Evolutionary conservation across 2,888 invertebrate species (phyloP).

Genomic region (Rhingia rostrata): DNA sequence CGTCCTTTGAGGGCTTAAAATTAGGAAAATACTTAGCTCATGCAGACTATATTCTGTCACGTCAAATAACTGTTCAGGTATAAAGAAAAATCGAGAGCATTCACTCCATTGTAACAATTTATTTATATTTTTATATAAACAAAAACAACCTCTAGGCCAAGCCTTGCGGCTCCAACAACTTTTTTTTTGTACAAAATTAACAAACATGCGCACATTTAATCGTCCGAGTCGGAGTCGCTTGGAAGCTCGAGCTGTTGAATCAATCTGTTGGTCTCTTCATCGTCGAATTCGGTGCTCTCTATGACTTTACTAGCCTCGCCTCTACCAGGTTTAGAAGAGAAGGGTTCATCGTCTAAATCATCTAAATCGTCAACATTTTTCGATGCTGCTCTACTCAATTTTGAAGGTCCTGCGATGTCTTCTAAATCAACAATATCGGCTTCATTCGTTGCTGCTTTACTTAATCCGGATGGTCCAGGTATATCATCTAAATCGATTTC

Average conservation of each 20-base stretch:
- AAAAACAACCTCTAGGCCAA: neutral
- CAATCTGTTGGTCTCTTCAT: slow-evolving; percentile 13
- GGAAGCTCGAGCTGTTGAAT: slow-evolving; percentile 26
- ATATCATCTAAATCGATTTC: too few relatives aligned
- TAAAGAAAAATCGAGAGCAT: too few relatives aligned
- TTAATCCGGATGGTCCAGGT: slow-evolving; percentile 2
- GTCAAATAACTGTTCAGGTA: too few relatives aligned
- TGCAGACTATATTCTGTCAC: too few relatives aligned
- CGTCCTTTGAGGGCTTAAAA: too few relatives aligned
- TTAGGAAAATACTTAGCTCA: too few relatives aligned
- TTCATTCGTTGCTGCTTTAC: neutral
- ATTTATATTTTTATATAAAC: neutral
- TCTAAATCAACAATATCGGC: slow-evolving; percentile 9
- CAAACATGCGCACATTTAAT: neutral
- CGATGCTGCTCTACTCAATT: neutral
- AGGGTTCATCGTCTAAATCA: neutral
- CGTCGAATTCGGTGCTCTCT: neutral
- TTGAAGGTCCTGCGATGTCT: neutral
- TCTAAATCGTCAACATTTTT: neutral
- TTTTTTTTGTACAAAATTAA: neutral
- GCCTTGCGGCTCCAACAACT: neutral
- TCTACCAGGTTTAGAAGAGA: slow-evolving; percentile 7
- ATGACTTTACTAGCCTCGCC: neutral
- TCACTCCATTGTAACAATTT: neutral
- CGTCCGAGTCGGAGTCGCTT: slow-evolving; percentile 37